A percentile compares a stretch with the other conserved stretches of the same genome.
phyloP scores from a whole-genome alignment of 1,140 invertebrate genomes.

The Colletes latitarsis region DNA sequence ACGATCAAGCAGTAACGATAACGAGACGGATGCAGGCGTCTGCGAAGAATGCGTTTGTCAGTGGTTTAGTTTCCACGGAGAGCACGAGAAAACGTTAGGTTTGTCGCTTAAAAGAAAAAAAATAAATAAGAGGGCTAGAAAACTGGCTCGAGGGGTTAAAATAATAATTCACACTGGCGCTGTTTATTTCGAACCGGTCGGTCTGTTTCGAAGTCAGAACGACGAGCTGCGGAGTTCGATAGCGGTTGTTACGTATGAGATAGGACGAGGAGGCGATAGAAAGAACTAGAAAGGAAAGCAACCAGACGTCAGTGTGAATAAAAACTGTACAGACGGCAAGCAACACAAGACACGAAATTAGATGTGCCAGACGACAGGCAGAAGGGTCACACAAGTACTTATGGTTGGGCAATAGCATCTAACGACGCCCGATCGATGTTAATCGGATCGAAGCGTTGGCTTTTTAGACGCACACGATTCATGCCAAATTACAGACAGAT shows the following conservation, averaged over 20 bases:
- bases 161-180: conserved; percentile 65
- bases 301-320: conserved; percentile 60
- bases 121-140: background rate
- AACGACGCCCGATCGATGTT: conserved; percentile 23
- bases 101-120: background rate
- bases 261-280: background rate
- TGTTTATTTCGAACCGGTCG: background rate
- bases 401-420: background rate
- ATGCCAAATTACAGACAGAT: conserved; percentile 9
- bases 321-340: conserved; percentile 69
- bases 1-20: background rate
- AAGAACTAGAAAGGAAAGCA: background rate
- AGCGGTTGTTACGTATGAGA: conserved; percentile 1
- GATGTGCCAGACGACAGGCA: conserved; percentile 79
- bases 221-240: background rate
- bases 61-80: conserved; percentile 7
- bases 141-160: conserved; percentile 62
- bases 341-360: conserved; percentile 80
- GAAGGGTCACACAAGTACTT: conserved; percentile 64
- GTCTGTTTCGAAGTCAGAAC: background rate
- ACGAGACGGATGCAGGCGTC: background rate
- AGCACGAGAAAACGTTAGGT: background rate
- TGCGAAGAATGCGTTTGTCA: background rate
- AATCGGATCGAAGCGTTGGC: background rate
- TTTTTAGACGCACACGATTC: conserved; percentile 1